Base-by-base conservation (phyloP, 35 echinoderm and acorn worm genomes). In the Heliocidaris erythrogramma region DNA sequence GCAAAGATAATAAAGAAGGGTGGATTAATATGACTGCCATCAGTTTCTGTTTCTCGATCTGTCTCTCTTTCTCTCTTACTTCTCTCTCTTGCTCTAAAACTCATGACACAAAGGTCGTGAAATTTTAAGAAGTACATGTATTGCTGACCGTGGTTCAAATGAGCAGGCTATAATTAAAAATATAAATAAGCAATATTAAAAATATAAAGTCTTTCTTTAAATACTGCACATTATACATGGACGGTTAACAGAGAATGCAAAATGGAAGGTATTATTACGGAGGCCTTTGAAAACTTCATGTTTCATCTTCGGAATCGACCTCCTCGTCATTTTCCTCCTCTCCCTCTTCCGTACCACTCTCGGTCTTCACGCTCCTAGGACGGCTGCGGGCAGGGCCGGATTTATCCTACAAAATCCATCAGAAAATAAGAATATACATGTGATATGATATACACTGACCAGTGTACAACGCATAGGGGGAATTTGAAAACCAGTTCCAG, bases 281-380 rank as follows among this genome's bases (percentile, higher is more conserved):
- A 4, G 16, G 17, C 60, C 24, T 69, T 0, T 69, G 49, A 52
- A 52, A 10, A 52, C 7, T 69, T 69, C 60, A 69, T 18, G 86
- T 88, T 88, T 27, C 86, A 4, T 88, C 86, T 14, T 88, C 86
- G 0, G 21, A 32, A 35, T 88, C 86, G 2, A 9, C 30, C 31
- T 31, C 30, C 30, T 92, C 90, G 9, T 56, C 90, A 30, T 92
- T 27, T 16, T 92, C 49, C 49, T 92, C 90, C 48, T 92, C 90
- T 48, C 27, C 90, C 29, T 12, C 90, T 21, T 48, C n/a, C n/a
- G 90, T 53, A 11, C 48, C 13, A n/a, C 90, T 92, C 27, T 92
- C 90, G 4, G 90, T 92, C n/a, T 56, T 48, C 27, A 48, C 5
- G 53, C 90, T 92, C 9, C 49, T 31, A 6, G 90, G 90, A 10